Percentiles rank a stretch among this genome's conserved stretches.
Evolutionary conservation across 2,888 invertebrate genomes (phyloP).

Genomic region (Nowickia ferox): DNA sequence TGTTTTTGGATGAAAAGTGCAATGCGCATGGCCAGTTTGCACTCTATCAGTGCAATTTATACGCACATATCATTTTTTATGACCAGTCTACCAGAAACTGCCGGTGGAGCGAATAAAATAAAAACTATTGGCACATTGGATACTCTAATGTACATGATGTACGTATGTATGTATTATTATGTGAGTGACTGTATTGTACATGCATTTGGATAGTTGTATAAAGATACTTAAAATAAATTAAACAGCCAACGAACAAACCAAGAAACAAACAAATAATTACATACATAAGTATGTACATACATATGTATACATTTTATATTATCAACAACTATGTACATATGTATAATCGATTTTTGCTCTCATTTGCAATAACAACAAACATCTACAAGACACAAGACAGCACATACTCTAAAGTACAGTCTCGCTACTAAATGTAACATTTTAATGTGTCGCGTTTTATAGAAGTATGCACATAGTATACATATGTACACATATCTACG

Average conservation of each 20-base stretch:
- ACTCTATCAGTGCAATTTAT: too few species aligned
- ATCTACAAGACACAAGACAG: conserved; percentile 36
- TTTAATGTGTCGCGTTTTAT: conserved; percentile 68
- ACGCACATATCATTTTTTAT: too few species aligned
- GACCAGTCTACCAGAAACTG: too few species aligned
- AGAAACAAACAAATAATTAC: conserved; percentile 55
- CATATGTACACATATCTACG: too few species aligned
- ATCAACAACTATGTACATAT: conserved; percentile 57
- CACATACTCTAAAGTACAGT: conserved; percentile 66
- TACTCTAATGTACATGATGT: too few species aligned
- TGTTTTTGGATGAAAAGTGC: too few species aligned
- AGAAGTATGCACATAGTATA: background rate
- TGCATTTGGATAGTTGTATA: conserved; percentile 9
- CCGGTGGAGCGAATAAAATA: too few species aligned
- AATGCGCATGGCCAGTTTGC: too few species aligned
- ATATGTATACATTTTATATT: conserved; percentile 60
- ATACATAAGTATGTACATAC: too few species aligned
- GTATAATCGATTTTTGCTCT: conserved; percentile 64
- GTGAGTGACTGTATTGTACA: too few species aligned
- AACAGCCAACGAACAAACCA: conserved; percentile 27
- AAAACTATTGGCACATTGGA: too few species aligned
- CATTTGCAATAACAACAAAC: conserved; percentile 58
- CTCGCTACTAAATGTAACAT: conserved; percentile 66
- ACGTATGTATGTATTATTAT: background rate
- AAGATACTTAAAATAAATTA: conserved; percentile 15